Percentiles rank a stretch among this genome's conserved stretches.
phyloP scores from a whole-genome alignment of 2,113 vertebrate species.

The Apeltes quadracus region DNA sequence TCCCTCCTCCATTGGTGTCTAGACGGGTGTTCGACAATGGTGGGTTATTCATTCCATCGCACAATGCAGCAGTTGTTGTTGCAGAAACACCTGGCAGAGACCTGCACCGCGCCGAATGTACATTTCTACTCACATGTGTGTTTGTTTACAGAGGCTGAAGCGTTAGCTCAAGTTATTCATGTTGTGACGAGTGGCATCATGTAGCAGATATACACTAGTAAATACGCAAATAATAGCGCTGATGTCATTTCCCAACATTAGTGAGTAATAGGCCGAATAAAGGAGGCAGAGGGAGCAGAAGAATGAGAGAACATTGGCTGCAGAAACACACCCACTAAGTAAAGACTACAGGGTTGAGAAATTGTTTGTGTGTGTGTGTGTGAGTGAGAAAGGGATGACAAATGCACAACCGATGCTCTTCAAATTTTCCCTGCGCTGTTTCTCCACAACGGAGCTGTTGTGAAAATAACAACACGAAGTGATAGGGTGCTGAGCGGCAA shows the following conservation, averaged over 20 bases:
- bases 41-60: not conserved
- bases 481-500: conserved; percentile 62
- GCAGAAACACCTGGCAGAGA: not conserved
- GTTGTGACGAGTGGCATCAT: conserved; percentile 13
- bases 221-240: conserved; percentile 37
- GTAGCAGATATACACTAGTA: conserved; percentile 28
- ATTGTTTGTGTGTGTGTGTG: conserved; percentile 51
- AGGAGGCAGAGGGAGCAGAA: conserved; percentile 28
- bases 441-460: conserved; percentile 44
- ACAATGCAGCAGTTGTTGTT: not conserved
- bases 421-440: conserved; percentile 68
- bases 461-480: conserved; percentile 68
- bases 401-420: conserved; percentile 75
- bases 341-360: conserved; percentile 64
- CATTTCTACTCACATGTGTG: not conserved
- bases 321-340: conserved; percentile 61
- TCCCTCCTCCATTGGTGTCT: not conserved
- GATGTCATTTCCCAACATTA: conserved; percentile 45
- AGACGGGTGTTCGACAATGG: not conserved
- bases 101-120: not conserved
- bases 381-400: conserved; percentile 61
- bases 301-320: conserved; percentile 36
- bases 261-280: conserved; percentile 52
- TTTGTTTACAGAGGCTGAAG: not conserved
- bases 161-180: conserved; percentile 2